Percentiles rank a stretch among this genome's conserved stretches.
These are phyloP conservation scores for Noctua fimbriata DNA, from an alignment of 2,888 invertebrate genomes.

Conservation along the genomic window DNA sequence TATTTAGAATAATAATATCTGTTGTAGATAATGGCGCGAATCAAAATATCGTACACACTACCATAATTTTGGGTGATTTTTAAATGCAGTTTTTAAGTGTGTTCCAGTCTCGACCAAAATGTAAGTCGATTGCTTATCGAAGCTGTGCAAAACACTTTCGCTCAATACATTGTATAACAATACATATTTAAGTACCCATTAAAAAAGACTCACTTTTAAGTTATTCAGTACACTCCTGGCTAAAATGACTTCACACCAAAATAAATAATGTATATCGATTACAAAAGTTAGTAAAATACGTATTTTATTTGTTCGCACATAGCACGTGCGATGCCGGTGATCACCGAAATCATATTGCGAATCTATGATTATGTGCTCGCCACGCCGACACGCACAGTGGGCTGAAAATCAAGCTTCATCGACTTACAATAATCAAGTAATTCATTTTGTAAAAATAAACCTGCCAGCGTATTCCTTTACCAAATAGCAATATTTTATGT, in stretches of 20 bases:
- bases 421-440: too few relatives aligned
- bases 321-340: conserved; percentile 69
- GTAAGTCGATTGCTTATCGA: not conserved
- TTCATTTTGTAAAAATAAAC: too few relatives aligned
- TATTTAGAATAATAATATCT: not conserved
- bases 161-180: conserved; percentile 28
- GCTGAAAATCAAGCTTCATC: too few relatives aligned
- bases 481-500: too few relatives aligned
- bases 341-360: conserved; percentile 70
- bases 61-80: not conserved
- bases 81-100: not conserved
- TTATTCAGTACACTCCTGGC: conserved; percentile 7
- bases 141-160: conserved; percentile 29
- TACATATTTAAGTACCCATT: not conserved
- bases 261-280: not conserved
- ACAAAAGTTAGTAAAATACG: conserved; percentile 39
- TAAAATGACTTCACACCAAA: conserved; percentile 23
- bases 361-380: conserved; percentile 42
- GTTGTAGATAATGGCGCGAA: not conserved
- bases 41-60: conserved; percentile 1
- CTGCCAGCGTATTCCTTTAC: too few relatives aligned
- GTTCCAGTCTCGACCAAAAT: conserved; percentile 7
- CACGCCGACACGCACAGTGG: not conserved
- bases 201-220: conserved; percentile 47
- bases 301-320: conserved; percentile 34